phyloP scores from a whole-genome alignment of 2,888 invertebrate species.

The Acrobasis repandana region DNA sequence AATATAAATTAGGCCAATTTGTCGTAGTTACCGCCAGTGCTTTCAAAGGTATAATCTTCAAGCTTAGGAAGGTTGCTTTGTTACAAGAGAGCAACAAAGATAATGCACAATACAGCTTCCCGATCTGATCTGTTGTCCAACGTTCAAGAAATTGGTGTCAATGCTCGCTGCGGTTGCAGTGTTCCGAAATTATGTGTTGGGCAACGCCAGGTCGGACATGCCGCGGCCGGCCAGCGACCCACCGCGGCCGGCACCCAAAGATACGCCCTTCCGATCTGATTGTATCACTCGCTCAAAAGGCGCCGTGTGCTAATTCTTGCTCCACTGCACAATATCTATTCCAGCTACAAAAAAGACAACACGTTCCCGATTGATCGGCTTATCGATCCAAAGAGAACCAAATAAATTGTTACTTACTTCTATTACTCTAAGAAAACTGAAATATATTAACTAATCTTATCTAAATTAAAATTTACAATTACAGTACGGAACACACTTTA shows the following conservation, averaged over 20 bases:
- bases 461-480: too few relatives aligned
- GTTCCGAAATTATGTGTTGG: constrained; percentile 78
- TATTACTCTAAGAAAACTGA: too few relatives aligned
- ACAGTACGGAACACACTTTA: too few relatives aligned
- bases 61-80: background rate
- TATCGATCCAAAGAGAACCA: too few relatives aligned
- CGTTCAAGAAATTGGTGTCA: constrained; percentile 77
- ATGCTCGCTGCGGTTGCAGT: constrained; percentile 80
- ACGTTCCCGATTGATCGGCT: background rate
- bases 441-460: too few relatives aligned
- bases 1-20: background rate
- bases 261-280: constrained; percentile 65
- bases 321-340: background rate
- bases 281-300: constrained; percentile 50
- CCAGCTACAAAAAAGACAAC: background rate
- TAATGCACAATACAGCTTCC: constrained; percentile 32
- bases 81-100: background rate
- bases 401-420: too few relatives aligned
- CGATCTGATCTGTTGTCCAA: constrained; percentile 60
- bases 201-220: constrained; percentile 58
- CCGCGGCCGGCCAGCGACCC: constrained; percentile 56
- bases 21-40: too few relatives aligned
- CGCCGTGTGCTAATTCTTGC: constrained; percentile 12
- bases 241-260: constrained; percentile 48
- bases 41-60: background rate